These are phyloP conservation scores for Drosophila yakuba DNA, from an alignment of 1,140 invertebrate species.

Conservation along the genomic window DNA sequence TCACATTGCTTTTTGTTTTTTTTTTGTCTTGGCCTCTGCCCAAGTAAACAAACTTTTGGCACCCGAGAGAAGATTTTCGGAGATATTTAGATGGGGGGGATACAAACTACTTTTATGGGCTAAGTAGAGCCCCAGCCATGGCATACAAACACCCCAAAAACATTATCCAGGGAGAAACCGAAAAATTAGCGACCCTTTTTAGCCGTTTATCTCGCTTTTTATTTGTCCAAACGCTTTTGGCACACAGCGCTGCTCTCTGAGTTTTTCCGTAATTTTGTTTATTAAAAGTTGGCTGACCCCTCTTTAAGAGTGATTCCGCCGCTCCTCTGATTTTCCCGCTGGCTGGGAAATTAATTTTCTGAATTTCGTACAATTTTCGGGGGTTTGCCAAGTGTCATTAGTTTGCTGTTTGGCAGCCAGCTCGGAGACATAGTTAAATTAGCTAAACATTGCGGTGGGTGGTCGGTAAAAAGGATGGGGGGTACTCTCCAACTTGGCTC, in stretches of 20 bases:
- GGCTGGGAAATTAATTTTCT: constrained; percentile 68
- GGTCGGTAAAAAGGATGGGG: constrained; percentile 3
- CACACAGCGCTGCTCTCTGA: constrained; percentile 6
- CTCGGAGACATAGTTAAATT: constrained; percentile 77
- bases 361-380: constrained; percentile 52
- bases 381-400: constrained; percentile 74
- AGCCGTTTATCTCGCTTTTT: constrained; percentile 74
- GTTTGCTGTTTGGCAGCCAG: constrained; percentile 75
- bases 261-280: constrained; percentile 71
- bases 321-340: neutral
- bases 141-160: constrained; percentile 2
- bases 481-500: neutral
- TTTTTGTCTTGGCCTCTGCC: neutral
- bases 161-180: constrained; percentile 22
- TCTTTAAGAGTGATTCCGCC: constrained; percentile 12
- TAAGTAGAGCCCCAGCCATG: neutral
- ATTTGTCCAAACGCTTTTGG: constrained; percentile 62
- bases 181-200: constrained; percentile 66
- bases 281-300: constrained; percentile 78
- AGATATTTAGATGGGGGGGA: neutral
- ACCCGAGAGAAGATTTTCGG: constrained; percentile 1
- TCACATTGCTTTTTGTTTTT: neutral
- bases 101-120: constrained; percentile 16
- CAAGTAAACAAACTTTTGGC: constrained; percentile 31
- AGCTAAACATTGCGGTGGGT: constrained; percentile 74